These are phyloP conservation scores for Enteromius unitaeniatus DNA, from an alignment of 2,797 vertebrate genomes.

Conservation along the genomic window DNA sequence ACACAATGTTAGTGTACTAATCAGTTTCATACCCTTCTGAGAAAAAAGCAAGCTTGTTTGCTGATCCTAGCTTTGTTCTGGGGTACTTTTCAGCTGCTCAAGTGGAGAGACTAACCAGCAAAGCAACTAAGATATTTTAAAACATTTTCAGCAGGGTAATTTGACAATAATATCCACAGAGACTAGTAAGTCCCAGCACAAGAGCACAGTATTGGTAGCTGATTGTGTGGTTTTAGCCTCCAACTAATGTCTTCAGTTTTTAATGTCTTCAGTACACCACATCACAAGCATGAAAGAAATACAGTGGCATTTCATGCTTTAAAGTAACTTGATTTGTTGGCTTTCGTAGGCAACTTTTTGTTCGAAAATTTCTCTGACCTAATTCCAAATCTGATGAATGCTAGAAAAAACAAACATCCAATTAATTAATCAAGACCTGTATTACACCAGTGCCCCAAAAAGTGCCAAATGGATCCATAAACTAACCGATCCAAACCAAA, in stretches of 20 bases:
- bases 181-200: background rate
- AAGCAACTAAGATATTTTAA: background rate
- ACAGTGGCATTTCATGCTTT: background rate
- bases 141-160: background rate
- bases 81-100: background rate
- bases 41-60: background rate
- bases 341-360: background rate
- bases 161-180: background rate
- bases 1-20: background rate
- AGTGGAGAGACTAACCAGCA: background rate
- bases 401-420: slow-evolving; percentile 28
- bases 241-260: background rate
- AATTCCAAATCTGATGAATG: slow-evolving; percentile 39
- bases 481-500: slow-evolving; percentile 72
- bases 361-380: background rate
- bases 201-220: background rate
- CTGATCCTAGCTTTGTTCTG: background rate
- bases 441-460: slow-evolving; percentile 61
- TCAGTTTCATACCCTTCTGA: background rate
- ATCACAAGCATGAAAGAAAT: background rate
- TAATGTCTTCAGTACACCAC: background rate
- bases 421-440: slow-evolving; percentile 33
- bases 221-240: slow-evolving; percentile 3
- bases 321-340: background rate
- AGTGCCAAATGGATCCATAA: slow-evolving; percentile 65